phyloP scores from a whole-genome alignment of 2,113 vertebrate species.

The Cyphomyrus plagiostoma region DNA sequence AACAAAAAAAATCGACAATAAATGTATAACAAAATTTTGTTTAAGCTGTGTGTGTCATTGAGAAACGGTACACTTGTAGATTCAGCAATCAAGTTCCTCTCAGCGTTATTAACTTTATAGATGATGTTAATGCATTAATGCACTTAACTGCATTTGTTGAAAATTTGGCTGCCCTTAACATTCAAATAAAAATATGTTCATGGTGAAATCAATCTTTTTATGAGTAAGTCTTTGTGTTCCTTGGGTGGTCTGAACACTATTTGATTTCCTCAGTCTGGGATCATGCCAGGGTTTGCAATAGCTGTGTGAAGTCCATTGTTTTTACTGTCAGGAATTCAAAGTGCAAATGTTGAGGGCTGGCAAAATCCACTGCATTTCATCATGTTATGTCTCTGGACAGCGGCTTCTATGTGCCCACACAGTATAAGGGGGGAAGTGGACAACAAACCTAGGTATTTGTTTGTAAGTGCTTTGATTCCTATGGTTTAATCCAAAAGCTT shows the following conservation, averaged over 20 bases:
- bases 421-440: neutral
- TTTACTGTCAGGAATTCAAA: neutral
- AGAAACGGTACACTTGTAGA: neutral
- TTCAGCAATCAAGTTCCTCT: neutral
- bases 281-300: neutral
- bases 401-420: neutral
- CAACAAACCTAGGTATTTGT: neutral
- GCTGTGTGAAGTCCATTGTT: neutral
- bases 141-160: neutral
- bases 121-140: neutral
- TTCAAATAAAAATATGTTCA: constrained; percentile 6
- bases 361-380: neutral
- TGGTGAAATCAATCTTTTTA: neutral
- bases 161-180: constrained; percentile 1
- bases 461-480: neutral
- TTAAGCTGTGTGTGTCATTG: neutral
- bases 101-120: neutral
- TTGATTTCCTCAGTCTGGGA: neutral
- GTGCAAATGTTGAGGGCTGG: neutral
- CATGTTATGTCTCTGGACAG: neutral
- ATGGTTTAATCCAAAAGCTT: neutral
- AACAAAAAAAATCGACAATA: neutral
- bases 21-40: neutral
- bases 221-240: neutral
- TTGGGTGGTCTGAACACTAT: neutral